Percentiles rank a stretch among this genome's conserved stretches.
Evolutionary conservation across 2,888 invertebrate genomes (phyloP).

Genomic region (Epistrophella euchroma): DNA sequence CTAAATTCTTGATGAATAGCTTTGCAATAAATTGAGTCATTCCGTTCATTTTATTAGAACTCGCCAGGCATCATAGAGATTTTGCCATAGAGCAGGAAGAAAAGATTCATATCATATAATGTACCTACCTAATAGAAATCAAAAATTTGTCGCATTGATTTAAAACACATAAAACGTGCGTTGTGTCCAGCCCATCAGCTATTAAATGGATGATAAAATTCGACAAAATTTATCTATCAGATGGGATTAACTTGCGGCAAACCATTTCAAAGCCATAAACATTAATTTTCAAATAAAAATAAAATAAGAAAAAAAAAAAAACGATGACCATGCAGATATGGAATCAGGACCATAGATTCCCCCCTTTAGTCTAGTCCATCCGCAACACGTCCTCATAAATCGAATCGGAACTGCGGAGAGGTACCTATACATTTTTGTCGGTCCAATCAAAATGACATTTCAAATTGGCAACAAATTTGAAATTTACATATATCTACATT

Average conservation of each 20-base stretch:
- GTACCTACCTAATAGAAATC: neutral
- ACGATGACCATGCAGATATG: neutral
- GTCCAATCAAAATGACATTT: constrained; percentile 46
- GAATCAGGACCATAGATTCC: neutral
- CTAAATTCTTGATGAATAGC: constrained; percentile 44
- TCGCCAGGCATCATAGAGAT: neutral
- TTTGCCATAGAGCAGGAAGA: neutral
- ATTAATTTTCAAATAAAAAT: constrained; percentile 54
- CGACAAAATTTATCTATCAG: constrained; percentile 41
- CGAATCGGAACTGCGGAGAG: neutral
- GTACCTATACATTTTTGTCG: neutral
- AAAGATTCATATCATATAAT: neutral
- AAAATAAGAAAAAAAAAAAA: neutral
- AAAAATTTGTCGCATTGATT: constrained; percentile 56
- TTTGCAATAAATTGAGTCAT: constrained; percentile 47
- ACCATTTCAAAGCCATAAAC: constrained; percentile 59
- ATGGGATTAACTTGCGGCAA: constrained; percentile 53
- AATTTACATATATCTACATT: constrained; percentile 4
- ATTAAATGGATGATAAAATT: constrained; percentile 40
- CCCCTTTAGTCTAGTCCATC: neutral
- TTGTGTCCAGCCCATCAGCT: neutral
- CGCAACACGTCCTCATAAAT: neutral
- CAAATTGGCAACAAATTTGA: constrained; percentile 47
- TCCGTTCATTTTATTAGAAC: constrained; percentile 29
- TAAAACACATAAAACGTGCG: constrained; percentile 18